Evolutionary conservation across 2,113 vertebrate species (phyloP).

Genomic region (Edolisoma coerulescens): DNA sequence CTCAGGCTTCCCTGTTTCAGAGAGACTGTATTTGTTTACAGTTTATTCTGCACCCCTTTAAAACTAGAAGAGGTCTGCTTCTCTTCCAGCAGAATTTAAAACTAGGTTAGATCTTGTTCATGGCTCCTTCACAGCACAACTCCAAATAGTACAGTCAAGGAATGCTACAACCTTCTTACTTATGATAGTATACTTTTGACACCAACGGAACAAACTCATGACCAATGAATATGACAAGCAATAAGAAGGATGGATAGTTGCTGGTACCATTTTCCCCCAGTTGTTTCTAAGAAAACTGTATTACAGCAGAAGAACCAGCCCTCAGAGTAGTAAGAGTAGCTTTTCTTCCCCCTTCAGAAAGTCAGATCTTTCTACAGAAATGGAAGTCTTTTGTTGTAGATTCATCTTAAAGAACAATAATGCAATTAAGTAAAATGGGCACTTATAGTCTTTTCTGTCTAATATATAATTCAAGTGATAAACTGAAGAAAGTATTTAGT

Average conservation of each 20-base stretch:
- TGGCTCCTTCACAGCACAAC: neutral
- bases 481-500: neutral
- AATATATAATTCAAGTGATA: neutral
- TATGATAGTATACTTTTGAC: neutral
- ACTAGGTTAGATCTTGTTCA: neutral
- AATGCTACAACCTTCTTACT: neutral
- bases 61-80: neutral
- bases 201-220: neutral
- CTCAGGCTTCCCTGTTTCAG: neutral
- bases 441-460: neutral
- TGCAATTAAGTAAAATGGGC: neutral
- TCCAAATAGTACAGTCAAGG: neutral
- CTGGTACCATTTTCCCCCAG: neutral
- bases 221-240: neutral
- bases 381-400: neutral
- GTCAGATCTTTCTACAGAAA: neutral
- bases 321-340: neutral
- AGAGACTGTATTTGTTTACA: neutral
- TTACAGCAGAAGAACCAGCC: neutral
- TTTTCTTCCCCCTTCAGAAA: neutral
- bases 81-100: neutral
- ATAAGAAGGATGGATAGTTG: neutral
- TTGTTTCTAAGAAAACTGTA: neutral
- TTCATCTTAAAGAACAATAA: neutral
- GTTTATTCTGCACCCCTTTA: neutral